Conservation (phyloP, 2,888 invertebrate species). For the Tethea ocularis region DNA sequence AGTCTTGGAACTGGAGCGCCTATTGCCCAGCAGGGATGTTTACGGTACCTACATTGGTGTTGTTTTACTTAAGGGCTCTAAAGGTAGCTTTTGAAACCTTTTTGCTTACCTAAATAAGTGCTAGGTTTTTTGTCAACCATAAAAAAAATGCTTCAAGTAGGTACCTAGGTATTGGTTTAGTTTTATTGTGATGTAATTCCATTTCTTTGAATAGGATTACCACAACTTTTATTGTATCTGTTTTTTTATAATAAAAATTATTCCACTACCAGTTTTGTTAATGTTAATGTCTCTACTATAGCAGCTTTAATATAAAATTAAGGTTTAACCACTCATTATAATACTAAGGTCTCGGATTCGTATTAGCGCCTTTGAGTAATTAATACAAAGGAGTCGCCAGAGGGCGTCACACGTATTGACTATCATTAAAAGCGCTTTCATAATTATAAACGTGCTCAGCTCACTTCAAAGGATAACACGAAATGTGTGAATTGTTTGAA, state of each 20-base stretch:
- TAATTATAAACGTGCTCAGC: conserved; percentile 36
- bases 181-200: too few species aligned
- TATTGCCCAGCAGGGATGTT: conserved; percentile 37
- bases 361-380: conserved; percentile 46
- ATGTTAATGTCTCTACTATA: background rate
- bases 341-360: conserved; percentile 18
- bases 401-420: conserved; percentile 42
- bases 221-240: too few species aligned
- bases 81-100: too few species aligned
- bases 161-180: background rate
- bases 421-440: conserved; percentile 43
- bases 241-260: too few species aligned
- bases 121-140: background rate
- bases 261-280: too few species aligned
- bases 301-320: background rate
- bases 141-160: too few species aligned
- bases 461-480: conserved; percentile 34
- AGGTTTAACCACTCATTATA: conserved; percentile 11
- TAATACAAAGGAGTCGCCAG: conserved; percentile 50
- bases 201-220: too few species aligned
- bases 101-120: too few species aligned
- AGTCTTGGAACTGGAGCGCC: conserved; percentile 58
- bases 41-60: conserved; percentile 39
- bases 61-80: conserved; percentile 13
- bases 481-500: conserved; percentile 34